phyloP scores from a whole-genome alignment of 1,140 invertebrate genomes.

The Bactericera cockerelli region DNA sequence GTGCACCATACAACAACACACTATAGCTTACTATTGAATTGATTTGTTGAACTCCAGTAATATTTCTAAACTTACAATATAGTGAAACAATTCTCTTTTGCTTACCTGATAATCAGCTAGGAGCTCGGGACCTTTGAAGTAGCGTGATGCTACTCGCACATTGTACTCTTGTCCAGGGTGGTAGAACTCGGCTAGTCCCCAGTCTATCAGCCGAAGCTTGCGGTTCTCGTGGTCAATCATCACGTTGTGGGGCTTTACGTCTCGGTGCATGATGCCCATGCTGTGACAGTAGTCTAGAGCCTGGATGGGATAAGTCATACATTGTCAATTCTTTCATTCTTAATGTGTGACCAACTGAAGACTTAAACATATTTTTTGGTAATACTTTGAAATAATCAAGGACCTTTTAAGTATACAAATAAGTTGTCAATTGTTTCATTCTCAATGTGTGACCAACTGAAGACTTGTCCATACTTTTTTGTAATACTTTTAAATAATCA shows the following conservation, averaged over 20 bases:
- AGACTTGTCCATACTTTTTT: too few species aligned
- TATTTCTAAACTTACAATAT: too few species aligned
- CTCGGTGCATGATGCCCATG: constrained; percentile 99
- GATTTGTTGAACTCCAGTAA: too few species aligned
- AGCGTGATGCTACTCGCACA: constrained; percentile 94
- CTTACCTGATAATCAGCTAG: constrained; percentile 88
- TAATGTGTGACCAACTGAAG: too few species aligned
- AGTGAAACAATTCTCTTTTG: too few species aligned
- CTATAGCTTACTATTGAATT: too few species aligned
- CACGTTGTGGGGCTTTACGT: constrained; percentile 99
- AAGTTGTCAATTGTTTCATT: not conserved
- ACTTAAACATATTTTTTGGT: not conserved
- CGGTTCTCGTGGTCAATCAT: constrained; percentile 99
- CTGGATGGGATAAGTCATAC: constrained; percentile 27
- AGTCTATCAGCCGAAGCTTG: constrained; percentile 96
- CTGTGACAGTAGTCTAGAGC: constrained; percentile 99
- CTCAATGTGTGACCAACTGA: too few species aligned
- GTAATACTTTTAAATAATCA: too few species aligned
- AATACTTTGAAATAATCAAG: not conserved
- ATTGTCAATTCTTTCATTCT: too few species aligned
- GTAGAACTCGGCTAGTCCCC: constrained; percentile 99
- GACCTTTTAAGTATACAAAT: not conserved
- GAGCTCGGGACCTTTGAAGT: constrained; percentile 96
- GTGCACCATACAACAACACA: too few species aligned
- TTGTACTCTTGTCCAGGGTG: constrained; percentile 99